phyloP scores from a whole-genome alignment of 2,888 invertebrate species.

The Nasonovia ribisnigri region DNA sequence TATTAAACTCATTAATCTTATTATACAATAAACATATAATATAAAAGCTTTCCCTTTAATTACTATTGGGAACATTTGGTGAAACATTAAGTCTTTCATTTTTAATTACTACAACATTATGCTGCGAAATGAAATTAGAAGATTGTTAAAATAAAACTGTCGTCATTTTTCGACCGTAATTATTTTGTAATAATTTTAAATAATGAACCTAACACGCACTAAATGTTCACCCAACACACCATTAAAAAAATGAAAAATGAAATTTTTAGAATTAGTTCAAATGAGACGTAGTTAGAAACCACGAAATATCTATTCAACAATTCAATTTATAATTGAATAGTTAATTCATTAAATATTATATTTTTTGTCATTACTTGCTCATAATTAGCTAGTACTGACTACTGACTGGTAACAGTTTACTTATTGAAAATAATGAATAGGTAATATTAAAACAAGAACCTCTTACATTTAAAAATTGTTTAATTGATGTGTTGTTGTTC shows the following conservation, averaged over 20 bases:
- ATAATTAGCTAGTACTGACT: too few species aligned
- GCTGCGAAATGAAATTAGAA: not conserved
- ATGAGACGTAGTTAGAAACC: not conserved
- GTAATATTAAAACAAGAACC: not conserved
- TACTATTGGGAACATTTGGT: not conserved
- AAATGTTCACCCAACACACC: not conserved
- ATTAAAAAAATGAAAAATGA: not conserved
- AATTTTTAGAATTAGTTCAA: not conserved
- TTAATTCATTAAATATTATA: too few species aligned
- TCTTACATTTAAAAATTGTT: not conserved
- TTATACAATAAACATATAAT: too few species aligned
- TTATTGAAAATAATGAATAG: too few species aligned
- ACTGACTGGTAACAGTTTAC: too few species aligned
- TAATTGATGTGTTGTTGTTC: not conserved
- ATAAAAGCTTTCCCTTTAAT: too few species aligned
- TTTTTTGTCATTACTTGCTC: too few species aligned
- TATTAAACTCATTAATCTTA: too few species aligned
- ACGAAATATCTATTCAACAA: too few species aligned
- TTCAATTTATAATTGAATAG: too few species aligned
- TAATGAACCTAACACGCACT: too few species aligned
- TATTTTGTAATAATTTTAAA: too few species aligned
- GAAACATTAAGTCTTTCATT: not conserved
- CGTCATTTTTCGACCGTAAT: not conserved
- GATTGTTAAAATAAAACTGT: not conserved
- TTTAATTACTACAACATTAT: not conserved